Base-by-base conservation (phyloP, 2,888 invertebrate genomes). In the Ypsolopha scabrella region DNA sequence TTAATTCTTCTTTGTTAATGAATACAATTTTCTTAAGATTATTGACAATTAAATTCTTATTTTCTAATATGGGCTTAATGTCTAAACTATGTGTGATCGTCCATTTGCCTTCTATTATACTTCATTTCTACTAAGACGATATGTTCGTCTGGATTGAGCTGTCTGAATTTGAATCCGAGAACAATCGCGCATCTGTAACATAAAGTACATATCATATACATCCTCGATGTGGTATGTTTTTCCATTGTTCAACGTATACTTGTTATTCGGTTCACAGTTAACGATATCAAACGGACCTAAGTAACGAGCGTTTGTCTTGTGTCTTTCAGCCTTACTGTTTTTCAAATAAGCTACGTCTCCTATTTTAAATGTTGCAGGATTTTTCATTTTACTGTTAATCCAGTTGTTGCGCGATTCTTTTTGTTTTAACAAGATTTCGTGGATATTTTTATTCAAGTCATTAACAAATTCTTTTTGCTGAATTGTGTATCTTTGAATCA, bases 311-410 rank as follows among this genome's bases (percentile, higher is more conserved):
- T 51, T 52, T 1, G 51, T 49, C 11, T 52, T 53, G 41, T 53
- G 51, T 45, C 54, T 9, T 1, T 55, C 56, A 10, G 56, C 56
- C 53, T 51, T 54, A 45, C 51, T 51, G 48, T 56, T 56, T 24
- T 52, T 53, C 45, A 53, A 52, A 46, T 51, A 55, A 6, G 33
- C 52, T 41, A 44, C 39, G 36, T 51, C 55, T n/a, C 54, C 54
- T 52, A 54, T 36, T 9, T 48, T 50, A 44, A 50, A 54, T 13
- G 14, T 50, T 49, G 47, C 43, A 1, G 38, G 48, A 1, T 41
- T 7, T 33, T 11, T 50, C 9, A 54, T 52, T 4, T 41, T 34
- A 50, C 52, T 47, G 50, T 52, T 54, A 24, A 50, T 39, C 10
- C 50, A 11, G 7, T 51, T 46, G 45, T 53, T 53, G 43, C 24